A percentile compares a stretch with the other conserved stretches of the same genome.
Conservation (phyloP, 2,797 vertebrate species). For the Oceanodroma leucorhoa region DNA sequence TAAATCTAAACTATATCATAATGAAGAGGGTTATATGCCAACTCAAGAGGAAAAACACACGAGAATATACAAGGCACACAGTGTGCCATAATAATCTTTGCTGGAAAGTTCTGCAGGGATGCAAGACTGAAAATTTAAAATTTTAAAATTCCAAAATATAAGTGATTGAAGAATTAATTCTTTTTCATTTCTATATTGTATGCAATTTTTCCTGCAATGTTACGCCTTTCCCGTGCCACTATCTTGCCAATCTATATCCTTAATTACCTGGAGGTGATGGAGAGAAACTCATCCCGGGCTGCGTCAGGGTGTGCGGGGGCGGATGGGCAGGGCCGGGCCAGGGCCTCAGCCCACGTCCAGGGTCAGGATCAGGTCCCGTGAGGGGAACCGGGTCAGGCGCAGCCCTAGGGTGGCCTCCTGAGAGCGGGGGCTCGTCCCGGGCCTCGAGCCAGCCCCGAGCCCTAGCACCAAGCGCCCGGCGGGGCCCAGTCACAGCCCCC, state of each 20-base stretch:
- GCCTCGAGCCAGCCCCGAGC: rapidly evolving
- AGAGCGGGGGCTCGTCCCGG: rapidly evolving
- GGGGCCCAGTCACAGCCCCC: not conserved
- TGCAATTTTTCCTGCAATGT: not conserved
- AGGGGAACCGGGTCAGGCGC: rapidly evolving
- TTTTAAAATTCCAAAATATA: not conserved
- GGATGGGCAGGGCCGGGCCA: not conserved
- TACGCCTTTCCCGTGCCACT: not conserved
- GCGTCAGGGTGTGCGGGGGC: rapidly evolving
- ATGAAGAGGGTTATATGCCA: not conserved
- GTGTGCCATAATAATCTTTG: not conserved
- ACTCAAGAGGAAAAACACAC: not conserved
- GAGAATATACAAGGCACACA: not conserved
- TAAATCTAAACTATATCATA: not conserved
- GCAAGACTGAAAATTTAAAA: not conserved
- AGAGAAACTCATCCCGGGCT: not conserved
- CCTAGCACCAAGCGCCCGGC: rapidly evolving
- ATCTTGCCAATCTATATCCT: not conserved
- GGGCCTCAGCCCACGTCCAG: rapidly evolving
- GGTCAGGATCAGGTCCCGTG: not conserved
- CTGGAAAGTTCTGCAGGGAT: not conserved
- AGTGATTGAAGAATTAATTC: not conserved
- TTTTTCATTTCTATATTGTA: not conserved
- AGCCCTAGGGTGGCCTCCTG: no score
- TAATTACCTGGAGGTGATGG: rapidly evolving